Evolutionary conservation across 2,113 vertebrate genomes (phyloP).

Genomic region (Melanerpes aurifrons): DNA sequence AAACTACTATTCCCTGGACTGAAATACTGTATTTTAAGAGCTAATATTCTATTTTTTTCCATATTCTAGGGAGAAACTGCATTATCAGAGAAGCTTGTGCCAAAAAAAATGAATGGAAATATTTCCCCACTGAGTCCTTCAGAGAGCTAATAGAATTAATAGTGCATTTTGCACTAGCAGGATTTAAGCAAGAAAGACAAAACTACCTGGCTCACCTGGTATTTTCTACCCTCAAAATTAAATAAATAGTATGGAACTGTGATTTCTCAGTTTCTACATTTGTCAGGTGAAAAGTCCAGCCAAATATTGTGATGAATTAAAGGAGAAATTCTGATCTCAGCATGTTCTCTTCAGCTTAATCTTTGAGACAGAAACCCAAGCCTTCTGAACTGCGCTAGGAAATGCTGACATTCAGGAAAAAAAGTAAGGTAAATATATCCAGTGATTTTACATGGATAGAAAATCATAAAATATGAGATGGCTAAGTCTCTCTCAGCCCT

Average conservation of each 20-base stretch:
- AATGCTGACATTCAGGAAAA: background rate
- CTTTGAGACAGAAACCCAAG: background rate
- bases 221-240: background rate
- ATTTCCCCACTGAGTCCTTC: background rate
- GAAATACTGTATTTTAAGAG: background rate
- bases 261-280: background rate
- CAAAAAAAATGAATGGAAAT: background rate
- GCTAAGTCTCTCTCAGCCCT: background rate
- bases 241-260: background rate
- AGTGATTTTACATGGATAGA: background rate
- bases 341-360: background rate
- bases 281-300: background rate
- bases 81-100: background rate
- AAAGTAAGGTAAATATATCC: background rate
- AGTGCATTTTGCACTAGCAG: background rate
- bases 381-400: background rate
- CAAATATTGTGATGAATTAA: background rate
- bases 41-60: background rate
- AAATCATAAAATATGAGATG: background rate
- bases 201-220: background rate
- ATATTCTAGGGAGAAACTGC: background rate
- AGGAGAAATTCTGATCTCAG: background rate
- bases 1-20: background rate
- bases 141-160: background rate
- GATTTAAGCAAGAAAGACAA: background rate